A percentile compares a stretch with the other conserved stretches of the same genome.
These are phyloP conservation scores for Carettochelys insculpta DNA, from an alignment of 2,113 vertebrate species.

Conservation along the genomic window DNA sequence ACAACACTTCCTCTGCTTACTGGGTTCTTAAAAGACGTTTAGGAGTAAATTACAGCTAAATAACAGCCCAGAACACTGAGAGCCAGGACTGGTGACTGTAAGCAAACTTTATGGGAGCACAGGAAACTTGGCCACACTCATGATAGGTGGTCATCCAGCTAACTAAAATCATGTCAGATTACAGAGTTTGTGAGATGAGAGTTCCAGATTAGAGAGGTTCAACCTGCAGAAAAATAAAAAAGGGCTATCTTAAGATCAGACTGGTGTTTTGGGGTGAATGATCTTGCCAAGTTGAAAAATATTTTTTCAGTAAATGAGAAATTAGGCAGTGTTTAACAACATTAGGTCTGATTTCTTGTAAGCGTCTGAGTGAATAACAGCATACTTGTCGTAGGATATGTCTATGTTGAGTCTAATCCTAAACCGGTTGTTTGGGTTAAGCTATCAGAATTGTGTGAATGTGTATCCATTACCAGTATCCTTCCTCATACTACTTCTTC, in stretches of 20 bases:
- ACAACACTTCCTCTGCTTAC: too few species aligned
- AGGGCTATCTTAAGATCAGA: not conserved
- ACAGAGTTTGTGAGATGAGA: too few species aligned
- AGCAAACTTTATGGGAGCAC: too few species aligned
- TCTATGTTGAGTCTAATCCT: not conserved
- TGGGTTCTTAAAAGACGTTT: too few species aligned
- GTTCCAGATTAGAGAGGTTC: too few species aligned
- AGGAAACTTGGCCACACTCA: too few species aligned
- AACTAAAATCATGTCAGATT: too few species aligned
- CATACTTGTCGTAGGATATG: slow-evolving; percentile 2
- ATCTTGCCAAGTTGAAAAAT: not conserved
- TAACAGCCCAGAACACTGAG: too few species aligned
- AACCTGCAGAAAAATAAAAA: not conserved
- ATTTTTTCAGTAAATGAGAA: not conserved
- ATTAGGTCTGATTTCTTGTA: not conserved
- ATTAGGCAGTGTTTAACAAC: not conserved
- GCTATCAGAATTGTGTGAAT: not conserved
- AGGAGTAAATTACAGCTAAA: too few species aligned
- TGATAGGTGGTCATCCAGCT: too few species aligned
- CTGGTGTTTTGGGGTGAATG: not conserved
- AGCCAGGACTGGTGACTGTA: too few species aligned
- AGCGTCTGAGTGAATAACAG: not conserved
- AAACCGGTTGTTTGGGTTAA: slow-evolving; percentile 7
- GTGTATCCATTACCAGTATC: not conserved
- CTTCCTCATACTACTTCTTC: not conserved